A percentile compares a stretch with the other conserved stretches of the same genome.
Conservation (phyloP, 2,797 vertebrate genomes). For the Pseudochromis fuscus region DNA sequence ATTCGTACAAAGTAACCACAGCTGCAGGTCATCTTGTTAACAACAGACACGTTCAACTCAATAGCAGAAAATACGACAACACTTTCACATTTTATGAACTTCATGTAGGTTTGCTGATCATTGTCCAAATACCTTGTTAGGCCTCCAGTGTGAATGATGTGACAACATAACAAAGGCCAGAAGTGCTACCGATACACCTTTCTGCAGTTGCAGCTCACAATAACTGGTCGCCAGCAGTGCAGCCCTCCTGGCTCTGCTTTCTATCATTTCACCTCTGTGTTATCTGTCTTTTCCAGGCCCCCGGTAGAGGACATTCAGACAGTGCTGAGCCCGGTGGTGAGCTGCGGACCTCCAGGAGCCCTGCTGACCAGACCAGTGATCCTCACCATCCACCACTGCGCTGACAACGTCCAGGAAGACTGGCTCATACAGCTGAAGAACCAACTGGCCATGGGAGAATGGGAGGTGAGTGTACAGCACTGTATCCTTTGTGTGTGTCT, state of each 20-base stretch:
- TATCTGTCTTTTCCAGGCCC: slow-evolving; percentile 83
- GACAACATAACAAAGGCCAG: slow-evolving; percentile 3
- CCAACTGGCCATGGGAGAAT: slow-evolving; percentile 89
- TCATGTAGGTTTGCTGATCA: neutral
- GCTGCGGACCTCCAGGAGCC: slow-evolving; percentile 92
- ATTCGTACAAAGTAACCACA: no score
- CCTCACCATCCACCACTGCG: slow-evolving; percentile 94
- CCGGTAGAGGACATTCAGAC: slow-evolving; percentile 92
- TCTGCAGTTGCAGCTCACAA: slow-evolving; percentile 16
- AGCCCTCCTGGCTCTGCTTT: neutral
- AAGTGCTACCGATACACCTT: slow-evolving; percentile 32
- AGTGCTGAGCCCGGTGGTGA: slow-evolving; percentile 93
- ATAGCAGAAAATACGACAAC: no score
- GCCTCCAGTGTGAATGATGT: slow-evolving; percentile 7
- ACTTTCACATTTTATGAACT: no score
- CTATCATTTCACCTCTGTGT: slow-evolving; percentile 37
- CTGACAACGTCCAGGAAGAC: slow-evolving; percentile 90
- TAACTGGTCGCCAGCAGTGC: slow-evolving; percentile 1
- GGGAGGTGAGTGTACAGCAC: slow-evolving; percentile 89
- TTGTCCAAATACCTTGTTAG: neutral
- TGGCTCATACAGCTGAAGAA: slow-evolving; percentile 96
- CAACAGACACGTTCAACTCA: neutral
- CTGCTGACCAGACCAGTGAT: slow-evolving; percentile 93
- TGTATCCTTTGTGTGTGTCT: slow-evolving; percentile 1
- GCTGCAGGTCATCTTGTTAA: neutral